Base-by-base conservation (phyloP, 2,113 vertebrate genomes). In the Anguilla japonica region DNA sequence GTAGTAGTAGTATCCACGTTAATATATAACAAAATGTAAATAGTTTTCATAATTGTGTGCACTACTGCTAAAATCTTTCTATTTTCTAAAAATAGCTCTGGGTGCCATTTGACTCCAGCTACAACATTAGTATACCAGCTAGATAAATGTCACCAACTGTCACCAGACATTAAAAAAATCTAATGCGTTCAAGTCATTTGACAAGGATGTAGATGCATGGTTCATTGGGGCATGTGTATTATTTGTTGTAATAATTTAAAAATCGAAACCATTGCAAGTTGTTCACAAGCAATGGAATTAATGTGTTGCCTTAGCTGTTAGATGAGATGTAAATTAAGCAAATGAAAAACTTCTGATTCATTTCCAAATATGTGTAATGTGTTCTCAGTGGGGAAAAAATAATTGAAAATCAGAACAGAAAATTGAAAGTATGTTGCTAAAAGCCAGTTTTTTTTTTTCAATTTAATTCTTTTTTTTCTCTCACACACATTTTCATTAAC, bases 371-470 rank as follows among this genome's bases (percentile, higher is more conserved):
- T 75, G 71, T 75, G 71, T 34, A 34, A 13, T 9, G n/a, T 75
- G 26, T 75, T 75, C n/a, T 75, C 26, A n/a, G 26, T 34, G n/a
- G 26, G 22, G 71, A 34, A 75, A 75, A 75, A n/a, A 75, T 75
- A 75, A 75, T 75, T 75, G 71, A 75, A 75, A 75, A n/a, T 75
- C 71, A n/a, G 34, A 75, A 75, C 26, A 75, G 26, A 75, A 75
- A 75, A 75, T 75, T 75, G 71, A 75, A 34, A 75, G n/a, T 75
- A 34, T 75, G 26, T 75, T 13, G 11, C 26, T 14, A 75, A 75
- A 75, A 67, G 26, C 6, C 26, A 75, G 6, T 71, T 71, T 71
- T 8, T 22, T n/a, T 26, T 71, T 26, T 20, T 71, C 22, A 71
- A 71, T n/a, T n/a, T 14, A 75, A 13, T n/a, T 75, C 8, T 34